Conservation (phyloP, 2,113 vertebrate genomes). For the Tachysurus vachellii region DNA sequence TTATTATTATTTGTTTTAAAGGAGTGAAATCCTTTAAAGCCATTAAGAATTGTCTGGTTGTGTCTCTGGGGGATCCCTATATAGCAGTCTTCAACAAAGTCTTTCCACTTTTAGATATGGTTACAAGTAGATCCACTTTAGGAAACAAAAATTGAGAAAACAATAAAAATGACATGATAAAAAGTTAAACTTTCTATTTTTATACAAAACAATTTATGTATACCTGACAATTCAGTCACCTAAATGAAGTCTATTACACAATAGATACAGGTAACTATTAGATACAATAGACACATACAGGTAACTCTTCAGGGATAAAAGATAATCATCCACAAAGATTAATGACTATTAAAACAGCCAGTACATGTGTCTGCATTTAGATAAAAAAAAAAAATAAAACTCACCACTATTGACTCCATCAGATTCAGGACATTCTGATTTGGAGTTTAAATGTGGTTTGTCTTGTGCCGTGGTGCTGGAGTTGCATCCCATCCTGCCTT, state of each 20-base stretch:
- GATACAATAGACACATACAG: background rate
- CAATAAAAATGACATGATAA: background rate
- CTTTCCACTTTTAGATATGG: background rate
- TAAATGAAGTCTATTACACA: background rate
- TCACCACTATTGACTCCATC: slow-evolving; percentile 58
- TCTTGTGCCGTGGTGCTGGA: slow-evolving; percentile 55
- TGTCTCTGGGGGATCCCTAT: background rate
- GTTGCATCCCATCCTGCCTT: slow-evolving; percentile 65
- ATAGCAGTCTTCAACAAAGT: background rate
- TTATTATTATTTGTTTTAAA: background rate
- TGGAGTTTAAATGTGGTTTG: slow-evolving; percentile 10
- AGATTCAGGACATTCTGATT: slow-evolving; percentile 27
- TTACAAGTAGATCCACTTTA: background rate
- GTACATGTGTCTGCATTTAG: background rate
- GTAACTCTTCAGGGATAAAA: background rate
- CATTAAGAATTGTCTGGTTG: background rate
- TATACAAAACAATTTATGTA: background rate
- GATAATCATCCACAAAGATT: background rate
- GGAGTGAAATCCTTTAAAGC: background rate
- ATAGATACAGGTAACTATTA: background rate
- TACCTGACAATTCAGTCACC: background rate
- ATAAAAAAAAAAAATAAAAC: background rate
- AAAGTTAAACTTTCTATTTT: background rate
- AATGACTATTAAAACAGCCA: no score
- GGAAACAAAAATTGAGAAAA: background rate